Evolutionary conservation across 2,113 vertebrate species (phyloP).

Genomic region (Myocastor coypus): DNA sequence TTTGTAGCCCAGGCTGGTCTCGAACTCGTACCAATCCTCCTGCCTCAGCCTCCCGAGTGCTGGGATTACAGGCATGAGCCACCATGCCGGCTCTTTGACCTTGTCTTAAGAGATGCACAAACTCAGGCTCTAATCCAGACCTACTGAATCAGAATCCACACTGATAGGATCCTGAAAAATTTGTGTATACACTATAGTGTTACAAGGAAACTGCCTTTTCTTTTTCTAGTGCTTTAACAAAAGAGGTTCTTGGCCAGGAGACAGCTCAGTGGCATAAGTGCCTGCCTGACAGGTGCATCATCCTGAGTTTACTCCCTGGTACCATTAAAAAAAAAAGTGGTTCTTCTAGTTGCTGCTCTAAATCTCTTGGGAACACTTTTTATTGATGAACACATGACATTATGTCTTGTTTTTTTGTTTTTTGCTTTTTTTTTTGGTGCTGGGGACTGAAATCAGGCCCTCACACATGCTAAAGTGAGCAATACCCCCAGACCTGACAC

Average conservation of each 20-base stretch:
- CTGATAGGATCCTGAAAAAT: neutral
- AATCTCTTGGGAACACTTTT: slow-evolving; percentile 8
- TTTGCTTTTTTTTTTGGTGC: neutral
- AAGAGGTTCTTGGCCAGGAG: neutral
- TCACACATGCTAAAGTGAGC: neutral
- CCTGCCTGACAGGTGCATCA: too few relatives aligned
- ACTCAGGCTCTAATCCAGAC: neutral
- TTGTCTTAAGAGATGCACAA: neutral
- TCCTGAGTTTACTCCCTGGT: too few relatives aligned
- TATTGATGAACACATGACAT: neutral
- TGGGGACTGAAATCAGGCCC: neutral
- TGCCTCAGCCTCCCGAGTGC: too few relatives aligned
- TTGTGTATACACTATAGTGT: neutral
- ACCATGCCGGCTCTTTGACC: too few relatives aligned
- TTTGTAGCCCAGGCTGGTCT: too few relatives aligned
- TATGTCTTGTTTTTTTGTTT: neutral
- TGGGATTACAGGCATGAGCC: too few relatives aligned
- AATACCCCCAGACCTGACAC: neutral
- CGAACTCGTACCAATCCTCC: too few relatives aligned
- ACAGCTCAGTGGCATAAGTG: too few relatives aligned
- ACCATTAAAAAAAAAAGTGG: neutral
- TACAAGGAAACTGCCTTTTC: neutral
- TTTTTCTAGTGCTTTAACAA: neutral
- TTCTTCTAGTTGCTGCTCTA: neutral
- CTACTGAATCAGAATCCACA: neutral